Percentiles rank a stretch among this genome's conserved stretches.
Conservation (phyloP, 1,140 invertebrate species). For the Mamestra configurata region DNA sequence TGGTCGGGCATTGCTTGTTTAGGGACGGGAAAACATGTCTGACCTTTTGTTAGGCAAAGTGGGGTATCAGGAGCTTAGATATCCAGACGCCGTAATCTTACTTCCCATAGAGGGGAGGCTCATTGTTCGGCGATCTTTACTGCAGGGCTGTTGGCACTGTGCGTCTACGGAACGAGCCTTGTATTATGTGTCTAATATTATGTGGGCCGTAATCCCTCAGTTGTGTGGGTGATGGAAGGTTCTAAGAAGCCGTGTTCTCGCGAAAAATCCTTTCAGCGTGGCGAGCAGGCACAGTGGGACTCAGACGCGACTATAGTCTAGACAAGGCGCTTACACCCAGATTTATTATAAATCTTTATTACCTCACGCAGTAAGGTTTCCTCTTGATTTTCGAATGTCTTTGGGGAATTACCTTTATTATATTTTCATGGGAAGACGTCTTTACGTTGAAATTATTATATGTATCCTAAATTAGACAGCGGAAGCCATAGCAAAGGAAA, state of each 20-base stretch:
- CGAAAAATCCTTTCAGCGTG: slow-evolving; percentile 59
- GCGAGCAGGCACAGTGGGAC: neutral
- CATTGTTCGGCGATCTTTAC: slow-evolving; percentile 37
- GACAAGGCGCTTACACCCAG: slow-evolving; percentile 46
- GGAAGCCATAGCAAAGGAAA: neutral
- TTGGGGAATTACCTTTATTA: slow-evolving; percentile 11
- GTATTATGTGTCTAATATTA: slow-evolving; percentile 38
- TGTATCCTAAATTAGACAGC: neutral
- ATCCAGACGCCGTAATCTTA: slow-evolving; percentile 20
- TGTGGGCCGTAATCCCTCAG: slow-evolving; percentile 20
- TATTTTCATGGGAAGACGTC: neutral
- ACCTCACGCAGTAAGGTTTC: slow-evolving; percentile 26
- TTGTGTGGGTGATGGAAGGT: slow-evolving; percentile 20
- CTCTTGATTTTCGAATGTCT: neutral
- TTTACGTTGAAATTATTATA: neutral
- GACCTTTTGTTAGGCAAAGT: slow-evolving; percentile 36
- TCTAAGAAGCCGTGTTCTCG: slow-evolving; percentile 58
- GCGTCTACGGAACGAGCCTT: slow-evolving; percentile 6
- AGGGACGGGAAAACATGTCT: slow-evolving; percentile 11
- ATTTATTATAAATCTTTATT: slow-evolving; percentile 51
- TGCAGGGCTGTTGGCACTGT: slow-evolving; percentile 6
- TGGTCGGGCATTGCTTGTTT: slow-evolving; percentile 14
- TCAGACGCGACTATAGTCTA: slow-evolving; percentile 59
- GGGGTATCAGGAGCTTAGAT: slow-evolving; percentile 15
- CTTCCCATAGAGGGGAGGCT: slow-evolving; percentile 17